Evolutionary conservation across 2,888 invertebrate genomes (phyloP), one percentile per base, ranked within the genome.

Genomic region (Carabus problematicus): DNA sequence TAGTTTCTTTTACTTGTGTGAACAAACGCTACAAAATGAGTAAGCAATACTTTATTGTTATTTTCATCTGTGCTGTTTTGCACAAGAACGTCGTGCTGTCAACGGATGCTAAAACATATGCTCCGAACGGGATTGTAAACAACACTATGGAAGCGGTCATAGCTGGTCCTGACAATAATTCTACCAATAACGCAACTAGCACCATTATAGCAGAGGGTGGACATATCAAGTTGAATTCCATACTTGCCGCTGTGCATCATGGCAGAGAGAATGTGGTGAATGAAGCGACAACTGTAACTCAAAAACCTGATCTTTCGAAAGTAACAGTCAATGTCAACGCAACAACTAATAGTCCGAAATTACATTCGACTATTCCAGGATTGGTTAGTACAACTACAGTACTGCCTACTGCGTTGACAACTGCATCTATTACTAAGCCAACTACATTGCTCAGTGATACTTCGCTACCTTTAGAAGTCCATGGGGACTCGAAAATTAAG

Each of bases 401-500:
- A 39, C 1, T 18, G 14, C 14, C 61, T 11, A 19, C 16, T 52
- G 14, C 40, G 18, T 3, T 42, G n/a, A 49, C 12, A 8, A 58
- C 41, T 1, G 3, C 52, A 9, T 39, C 43, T 39, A 12, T n/a
- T 47, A 40, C 19, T 63, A 29, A 52, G 41, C 3, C 61, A 3
- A 54, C 63, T 12, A 62, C 42, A 55, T 52, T 62, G 8, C 54
- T 49, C 14, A 47, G 40, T 40, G 66, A 69, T 45, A 47, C 18
- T 43, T 16, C n/a, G 29, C 14, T 14, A 19, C 56, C 56, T 0
- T 29, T 61, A n/a, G 69, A 62, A 12, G 11, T 9, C 9, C 8
- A 39, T 40, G 69, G 62, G 0, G 69, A 69, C 39, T 55, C 62
- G 58, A 72, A 70, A 39, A 76, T 74, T 55, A 76, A 77, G 58